Evolutionary conservation across 1,140 invertebrate genomes (phyloP), one percentile per base, ranked within the genome.

Genomic region (Brachionus rotundiformis): DNA sequence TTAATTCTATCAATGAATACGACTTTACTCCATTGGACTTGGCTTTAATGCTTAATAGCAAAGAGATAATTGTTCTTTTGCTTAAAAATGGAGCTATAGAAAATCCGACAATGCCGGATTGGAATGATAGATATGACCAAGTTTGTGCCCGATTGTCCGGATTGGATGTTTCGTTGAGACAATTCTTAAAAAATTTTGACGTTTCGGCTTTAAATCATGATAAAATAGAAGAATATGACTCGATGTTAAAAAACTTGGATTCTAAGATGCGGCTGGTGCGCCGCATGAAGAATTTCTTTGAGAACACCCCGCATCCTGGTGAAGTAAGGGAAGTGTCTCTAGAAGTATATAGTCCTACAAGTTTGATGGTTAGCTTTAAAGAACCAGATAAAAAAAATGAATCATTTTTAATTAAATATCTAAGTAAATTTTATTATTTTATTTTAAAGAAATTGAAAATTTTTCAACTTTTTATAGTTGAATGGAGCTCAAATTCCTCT

Each of bases 1-100:
- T 63, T 41, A 31, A 82, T 41, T 71, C 80, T 82, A 82, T 94
- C 82, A 96, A 96, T 86, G 91, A 90, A 77, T 94, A 97, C 87
- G 93, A 94, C 2, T 89, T 96, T 61, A 94, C 93, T 13, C 92
- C 94, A 0, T 87, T 98, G 85, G 95, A 97, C 87, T 91, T 97
- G 59, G 94, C 95, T 0, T 93, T 96, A 19, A 90, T 97, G 84
- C 93, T 92, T 84, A 93, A 93, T 86, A 94, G 96, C 85, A 90
- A 92, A 83, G 91, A 92, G 44, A 91, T 97, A 85, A 93, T 93
- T 65, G 94, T 93, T 86, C 92, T 95, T 91, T 90, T 98, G 41
- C 91, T 95, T 83, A 90, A 92, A 82, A 93, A 94, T 86, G 94
- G 95, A 59, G 95, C 94, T 27, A 92, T 92, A 82, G 94, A 96